phyloP scores from a whole-genome alignment of 2,797 vertebrate genomes.

The Podargus strigoides region DNA sequence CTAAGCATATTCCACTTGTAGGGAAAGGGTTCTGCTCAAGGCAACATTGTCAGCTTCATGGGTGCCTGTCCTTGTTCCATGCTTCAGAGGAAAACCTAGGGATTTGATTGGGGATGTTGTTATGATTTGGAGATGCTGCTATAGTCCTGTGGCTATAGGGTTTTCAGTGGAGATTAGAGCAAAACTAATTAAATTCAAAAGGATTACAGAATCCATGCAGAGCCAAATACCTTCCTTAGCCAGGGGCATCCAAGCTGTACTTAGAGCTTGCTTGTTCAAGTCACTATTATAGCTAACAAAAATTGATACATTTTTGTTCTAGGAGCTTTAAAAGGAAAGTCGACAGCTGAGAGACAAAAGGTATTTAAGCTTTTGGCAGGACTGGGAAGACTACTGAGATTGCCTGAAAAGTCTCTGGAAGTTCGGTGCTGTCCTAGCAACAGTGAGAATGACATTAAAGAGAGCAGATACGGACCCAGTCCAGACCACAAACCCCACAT shows the following conservation, averaged over 20 bases:
- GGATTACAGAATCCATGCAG: background rate
- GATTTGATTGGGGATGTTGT: background rate
- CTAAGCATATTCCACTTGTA: background rate
- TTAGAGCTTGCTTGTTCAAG: background rate
- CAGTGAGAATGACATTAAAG: constrained; percentile 46
- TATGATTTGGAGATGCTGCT: background rate
- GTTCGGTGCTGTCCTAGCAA: background rate
- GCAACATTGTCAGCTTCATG: background rate
- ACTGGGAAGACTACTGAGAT: constrained; percentile 21
- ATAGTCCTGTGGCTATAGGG: background rate
- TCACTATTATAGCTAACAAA: background rate
- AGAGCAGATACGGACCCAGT: background rate
- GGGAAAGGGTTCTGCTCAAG: background rate
- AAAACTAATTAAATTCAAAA: constrained; percentile 16
- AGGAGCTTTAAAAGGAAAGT: constrained; percentile 30
- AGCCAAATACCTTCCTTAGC: background rate
- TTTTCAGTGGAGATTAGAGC: background rate
- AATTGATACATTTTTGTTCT: constrained; percentile 8
- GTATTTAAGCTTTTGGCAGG: constrained; percentile 41
- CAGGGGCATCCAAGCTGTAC: background rate
- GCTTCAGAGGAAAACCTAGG: background rate
- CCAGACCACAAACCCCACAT: constrained; percentile 58
- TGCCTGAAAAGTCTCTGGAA: constrained; percentile 40
- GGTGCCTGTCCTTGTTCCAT: background rate
- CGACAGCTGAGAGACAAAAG: constrained; percentile 21